Base-by-base conservation (phyloP, 2,113 vertebrate genomes). In the Cygnus buccinator region DNA sequence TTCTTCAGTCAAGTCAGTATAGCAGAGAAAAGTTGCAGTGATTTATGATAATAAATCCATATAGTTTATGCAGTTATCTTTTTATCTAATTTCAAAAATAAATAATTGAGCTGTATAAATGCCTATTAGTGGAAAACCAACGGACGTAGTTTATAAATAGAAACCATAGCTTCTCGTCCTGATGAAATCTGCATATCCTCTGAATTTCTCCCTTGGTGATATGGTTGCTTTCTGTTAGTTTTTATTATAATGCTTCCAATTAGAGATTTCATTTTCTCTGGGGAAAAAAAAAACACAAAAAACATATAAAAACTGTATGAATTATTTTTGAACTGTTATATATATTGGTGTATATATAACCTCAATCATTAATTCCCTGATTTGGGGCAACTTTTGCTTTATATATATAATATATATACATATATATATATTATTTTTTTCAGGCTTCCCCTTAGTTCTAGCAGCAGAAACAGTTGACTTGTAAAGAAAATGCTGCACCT, bases 41-140 rank as follows among this genome's bases (percentile, higher is more conserved):
- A 67, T 35, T 66, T 52, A 57, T 33, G 44, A 29, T 62, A 78
- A 59, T 75, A 11, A 79, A 86, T 55, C 28, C 26, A 55, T 29
- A 55, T 55, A 87, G 25, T 82, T 93, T 79, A 41, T 57, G 6
- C 61, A 55, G 91, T 89, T 77, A 77, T 72, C 50, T 89, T 70
- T 73, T 93, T 87, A 72, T 46, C 61, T 89, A 57, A 81, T 84
- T 91, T 85, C 43, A 74, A 19, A 72, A 89, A 79, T 81, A 77
- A 83, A 86, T 89, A 81, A 86, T 39, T 74, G 35, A 91, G 28
- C 54, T 82, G 33, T 76, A 61, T 91, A 68, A 89, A 78, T 55
- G 50, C 48, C 59, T 80, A 4, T 68, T 28, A 73, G 82, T 66
- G 33, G 62, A 67, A 92, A 82, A 41, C 17, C 29, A 62, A 13